These are phyloP conservation scores for Orestias chungarensis DNA, from an alignment of 2,797 vertebrate genomes.

Conservation along the genomic window DNA sequence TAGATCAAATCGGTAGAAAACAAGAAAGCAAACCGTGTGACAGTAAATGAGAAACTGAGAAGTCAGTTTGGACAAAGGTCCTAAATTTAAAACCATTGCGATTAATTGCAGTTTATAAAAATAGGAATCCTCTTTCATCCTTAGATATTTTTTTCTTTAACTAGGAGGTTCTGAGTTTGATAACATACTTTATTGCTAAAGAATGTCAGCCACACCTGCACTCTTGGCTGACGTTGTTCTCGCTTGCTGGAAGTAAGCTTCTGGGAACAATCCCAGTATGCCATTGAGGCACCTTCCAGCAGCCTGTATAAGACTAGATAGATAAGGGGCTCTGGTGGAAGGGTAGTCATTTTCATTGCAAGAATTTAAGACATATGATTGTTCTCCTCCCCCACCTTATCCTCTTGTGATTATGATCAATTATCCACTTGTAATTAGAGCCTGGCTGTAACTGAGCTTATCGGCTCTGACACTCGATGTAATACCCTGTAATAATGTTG, in stretches of 20 bases:
- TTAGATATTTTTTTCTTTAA: not conserved
- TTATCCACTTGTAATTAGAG: constrained; percentile 77
- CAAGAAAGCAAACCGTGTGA: not conserved
- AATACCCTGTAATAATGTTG: constrained; percentile 74
- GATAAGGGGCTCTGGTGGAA: constrained; percentile 51
- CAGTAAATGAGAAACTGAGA: too few species aligned
- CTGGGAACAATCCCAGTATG: constrained; percentile 29
- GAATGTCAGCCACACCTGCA: constrained; percentile 35
- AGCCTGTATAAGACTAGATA: constrained; percentile 53
- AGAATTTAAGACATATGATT: constrained; percentile 66
- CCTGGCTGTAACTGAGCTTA: constrained; percentile 70
- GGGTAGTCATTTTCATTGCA: constrained; percentile 62
- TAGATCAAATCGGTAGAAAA: not conserved
- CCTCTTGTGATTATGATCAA: constrained; percentile 76
- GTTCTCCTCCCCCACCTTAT: constrained; percentile 70
- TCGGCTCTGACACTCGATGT: constrained; percentile 65
- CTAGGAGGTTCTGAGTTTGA: constrained; percentile 11
- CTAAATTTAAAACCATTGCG: not conserved
- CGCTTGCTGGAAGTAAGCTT: constrained; percentile 34
- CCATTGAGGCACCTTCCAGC: constrained; percentile 48
- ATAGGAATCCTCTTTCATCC: not conserved
- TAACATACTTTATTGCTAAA: constrained; percentile 21
- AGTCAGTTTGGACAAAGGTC: not conserved
- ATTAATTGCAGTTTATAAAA: not conserved
- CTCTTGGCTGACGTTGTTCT: constrained; percentile 29